Conservation (phyloP, 2,113 vertebrate species). For the Gasterosteus aculeatus region DNA sequence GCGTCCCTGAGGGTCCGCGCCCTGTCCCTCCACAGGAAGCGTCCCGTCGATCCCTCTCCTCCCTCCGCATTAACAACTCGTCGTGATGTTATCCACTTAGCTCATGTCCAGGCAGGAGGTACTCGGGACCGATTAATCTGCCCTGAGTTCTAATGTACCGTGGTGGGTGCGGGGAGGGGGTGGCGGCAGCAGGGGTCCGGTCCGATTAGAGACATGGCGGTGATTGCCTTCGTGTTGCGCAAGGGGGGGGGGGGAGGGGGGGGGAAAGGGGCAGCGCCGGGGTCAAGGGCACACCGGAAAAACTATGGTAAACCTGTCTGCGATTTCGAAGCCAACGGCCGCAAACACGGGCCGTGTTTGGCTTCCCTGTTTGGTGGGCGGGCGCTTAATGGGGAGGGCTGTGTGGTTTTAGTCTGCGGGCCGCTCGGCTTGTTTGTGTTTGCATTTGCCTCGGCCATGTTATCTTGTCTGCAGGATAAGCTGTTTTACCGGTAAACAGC, state of each 20-base stretch:
- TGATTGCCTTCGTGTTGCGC: slow-evolving; percentile 69
- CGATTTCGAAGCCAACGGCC: slow-evolving; percentile 35
- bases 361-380: slow-evolving; percentile 51
- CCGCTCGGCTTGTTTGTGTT: slow-evolving; percentile 47
- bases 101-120: slow-evolving; percentile 69
- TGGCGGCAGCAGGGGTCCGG: slow-evolving; percentile 23
- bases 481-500: slow-evolving; percentile 67
- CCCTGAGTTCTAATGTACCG: slow-evolving; percentile 4
- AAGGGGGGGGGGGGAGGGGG: slow-evolving; percentile 59
- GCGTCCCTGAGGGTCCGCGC: slow-evolving; percentile 30
- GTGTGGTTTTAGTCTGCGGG: slow-evolving; percentile 54
- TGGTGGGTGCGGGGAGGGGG: too few species aligned
- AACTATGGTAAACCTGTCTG: slow-evolving; percentile 46
- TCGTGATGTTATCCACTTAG: slow-evolving; percentile 55
- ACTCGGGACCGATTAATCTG: slow-evolving; percentile 70
- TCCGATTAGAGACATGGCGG: slow-evolving; percentile 63
- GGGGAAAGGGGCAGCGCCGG: slow-evolving; percentile 44
- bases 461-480: slow-evolving; percentile 67
- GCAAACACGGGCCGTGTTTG: slow-evolving; percentile 60
- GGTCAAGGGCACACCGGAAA: slow-evolving; percentile 62
- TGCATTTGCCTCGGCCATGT: slow-evolving; percentile 49
- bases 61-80: slow-evolving; percentile 61
- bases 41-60: slow-evolving; percentile 44
- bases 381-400: slow-evolving; percentile 57
- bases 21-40: slow-evolving; percentile 41